Percentiles rank a stretch among this genome's conserved stretches.
Conservation (phyloP, 2,113 vertebrate species). For the Noctilio leporinus region DNA sequence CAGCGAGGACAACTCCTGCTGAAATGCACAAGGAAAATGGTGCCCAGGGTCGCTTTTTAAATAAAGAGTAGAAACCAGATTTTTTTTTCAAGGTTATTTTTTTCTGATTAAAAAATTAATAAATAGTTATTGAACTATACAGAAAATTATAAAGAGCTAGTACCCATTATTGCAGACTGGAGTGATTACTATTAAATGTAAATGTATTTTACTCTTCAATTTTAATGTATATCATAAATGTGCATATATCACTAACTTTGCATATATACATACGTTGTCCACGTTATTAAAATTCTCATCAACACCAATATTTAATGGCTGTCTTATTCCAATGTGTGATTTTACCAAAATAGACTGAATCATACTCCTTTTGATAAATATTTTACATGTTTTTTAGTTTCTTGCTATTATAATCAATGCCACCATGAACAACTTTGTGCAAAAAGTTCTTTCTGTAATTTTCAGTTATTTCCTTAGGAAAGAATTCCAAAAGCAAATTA, state of each 20-base stretch:
- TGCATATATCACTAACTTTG: neutral
- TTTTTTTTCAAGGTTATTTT: neutral
- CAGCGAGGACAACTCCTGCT: neutral
- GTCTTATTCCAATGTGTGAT: neutral
- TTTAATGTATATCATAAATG: neutral
- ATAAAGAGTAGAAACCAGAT: neutral
- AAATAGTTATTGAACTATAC: neutral
- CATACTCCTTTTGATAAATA: neutral
- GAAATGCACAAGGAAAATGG: neutral
- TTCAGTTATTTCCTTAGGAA: constrained; percentile 38
- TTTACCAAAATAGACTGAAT: neutral
- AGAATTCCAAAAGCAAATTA: constrained; percentile 15
- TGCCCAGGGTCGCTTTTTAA: neutral
- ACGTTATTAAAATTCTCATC: neutral
- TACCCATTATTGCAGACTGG: neutral
- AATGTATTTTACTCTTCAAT: neutral
- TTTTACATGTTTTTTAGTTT: neutral
- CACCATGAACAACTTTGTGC: neutral
- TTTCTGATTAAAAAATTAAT: neutral
- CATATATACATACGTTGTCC: neutral
- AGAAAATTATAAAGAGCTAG: neutral
- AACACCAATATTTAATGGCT: neutral
- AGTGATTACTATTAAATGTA: neutral
- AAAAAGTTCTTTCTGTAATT: neutral
- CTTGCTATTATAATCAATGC: neutral